Evolutionary conservation across 2,888 invertebrate species (phyloP), one percentile per base, ranked within the genome.

Genomic region (Malthinus seriepunctatus): DNA sequence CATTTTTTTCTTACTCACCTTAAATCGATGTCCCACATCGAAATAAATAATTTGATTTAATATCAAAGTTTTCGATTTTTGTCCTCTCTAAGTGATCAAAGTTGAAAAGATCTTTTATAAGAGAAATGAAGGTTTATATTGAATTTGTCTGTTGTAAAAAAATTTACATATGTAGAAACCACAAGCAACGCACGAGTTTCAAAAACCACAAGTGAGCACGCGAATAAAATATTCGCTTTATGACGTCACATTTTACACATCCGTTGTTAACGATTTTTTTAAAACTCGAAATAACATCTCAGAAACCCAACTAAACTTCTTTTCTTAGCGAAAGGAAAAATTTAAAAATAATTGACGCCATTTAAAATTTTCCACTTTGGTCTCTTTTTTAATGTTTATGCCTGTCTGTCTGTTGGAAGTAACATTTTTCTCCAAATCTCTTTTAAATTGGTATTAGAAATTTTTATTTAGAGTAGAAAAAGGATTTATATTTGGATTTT

Each of bases 161-260:
- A 51, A 34, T 38, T 33, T 54, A 39, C 38, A 46, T 45, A 48
- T 54, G 23, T 33, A 54, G 39, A 48, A 31, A 42, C 39, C 33
- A 12, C 44, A 14, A 34, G 46, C 35, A 58, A 50, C 52, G 44
- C 58, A 47, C 58, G 58, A 49, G 15, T 42, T 47, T 15, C 23
- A 23, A 23, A 38, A 57, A 58, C 52, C 48, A 45, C 58, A 58
- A 53, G 53, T 38, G 34, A 42, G 31, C 50, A 45, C 52, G 52
- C 47, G 32, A 37, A 39, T 31, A 33, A 57, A 51, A 51, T 49
- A 48, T 49, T 53, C 49, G 33, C 48, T 32, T 15, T 44, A 49
- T 48, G 48, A 47, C 58, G 49, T 58, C 58, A 58, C 38, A 45
- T 58, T 45, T 53, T 52, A 23, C 48, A 48, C 46, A 51, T 51